Evolutionary conservation across 2,113 vertebrate species (phyloP).

Genomic region (Columba janthina): DNA sequence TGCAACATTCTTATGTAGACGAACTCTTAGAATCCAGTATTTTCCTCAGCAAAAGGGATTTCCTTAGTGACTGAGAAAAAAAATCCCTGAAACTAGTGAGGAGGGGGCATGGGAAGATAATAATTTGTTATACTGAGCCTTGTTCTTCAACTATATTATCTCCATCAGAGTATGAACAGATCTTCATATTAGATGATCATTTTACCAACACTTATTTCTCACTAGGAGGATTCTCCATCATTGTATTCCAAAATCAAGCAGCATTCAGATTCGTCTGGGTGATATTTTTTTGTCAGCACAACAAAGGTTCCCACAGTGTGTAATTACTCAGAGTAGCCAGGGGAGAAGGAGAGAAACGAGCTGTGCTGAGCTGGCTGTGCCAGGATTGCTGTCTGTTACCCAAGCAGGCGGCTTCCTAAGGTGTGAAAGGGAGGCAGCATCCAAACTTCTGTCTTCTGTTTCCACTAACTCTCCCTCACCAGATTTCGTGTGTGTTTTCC

Average conservation of each 20-base stretch:
- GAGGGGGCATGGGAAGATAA: not conserved
- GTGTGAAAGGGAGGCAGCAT: not conserved
- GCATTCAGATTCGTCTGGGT: slow-evolving; percentile 38
- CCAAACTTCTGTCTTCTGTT: not conserved
- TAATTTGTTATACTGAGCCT: not conserved
- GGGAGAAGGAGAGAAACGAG: slow-evolving; percentile 42
- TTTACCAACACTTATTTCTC: not conserved
- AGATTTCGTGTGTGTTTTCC: not conserved
- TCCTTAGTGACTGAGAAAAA: not conserved
- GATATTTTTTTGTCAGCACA: slow-evolving; percentile 39
- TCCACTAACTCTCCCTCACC: not conserved
- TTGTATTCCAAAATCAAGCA: slow-evolving; percentile 9
- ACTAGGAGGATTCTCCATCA: not conserved
- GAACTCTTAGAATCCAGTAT: not conserved
- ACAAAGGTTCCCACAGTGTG: slow-evolving; percentile 53
- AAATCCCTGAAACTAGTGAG: not conserved
- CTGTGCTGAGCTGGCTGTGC: not conserved
- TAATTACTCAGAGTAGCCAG: slow-evolving; percentile 52
- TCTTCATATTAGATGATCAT: slow-evolving; percentile 38
- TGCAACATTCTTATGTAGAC: not conserved
- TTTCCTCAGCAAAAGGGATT: slow-evolving; percentile 5
- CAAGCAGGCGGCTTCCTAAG: not conserved
- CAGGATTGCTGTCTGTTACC: not conserved
- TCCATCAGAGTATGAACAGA: slow-evolving; percentile 17
- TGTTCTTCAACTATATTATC: slow-evolving; percentile 16